phyloP scores from a whole-genome alignment of 1,140 invertebrate genomes.

The Thalassaphorura encarpata region DNA sequence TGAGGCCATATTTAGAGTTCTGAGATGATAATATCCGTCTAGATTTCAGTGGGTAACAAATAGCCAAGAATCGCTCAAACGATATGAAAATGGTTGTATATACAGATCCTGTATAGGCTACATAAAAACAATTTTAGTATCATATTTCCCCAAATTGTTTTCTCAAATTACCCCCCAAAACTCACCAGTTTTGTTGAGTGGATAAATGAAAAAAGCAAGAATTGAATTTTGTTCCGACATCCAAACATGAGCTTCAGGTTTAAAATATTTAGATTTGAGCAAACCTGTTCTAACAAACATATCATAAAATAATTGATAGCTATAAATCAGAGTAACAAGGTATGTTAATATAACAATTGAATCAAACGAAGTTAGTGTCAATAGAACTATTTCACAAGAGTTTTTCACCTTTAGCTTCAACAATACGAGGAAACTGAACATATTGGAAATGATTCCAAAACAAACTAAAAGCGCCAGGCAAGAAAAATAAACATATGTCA shows the following conservation, averaged over 20 bases:
- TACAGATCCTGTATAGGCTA: slow-evolving; percentile 1
- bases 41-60: not conserved
- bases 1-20: not conserved
- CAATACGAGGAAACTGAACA: not conserved
- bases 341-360: not conserved
- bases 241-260: not conserved
- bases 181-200: not conserved
- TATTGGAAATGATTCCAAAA: not conserved
- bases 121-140: not conserved
- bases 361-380: not conserved
- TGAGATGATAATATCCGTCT: not conserved
- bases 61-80: not conserved
- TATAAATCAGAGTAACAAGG: not conserved
- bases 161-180: not conserved
- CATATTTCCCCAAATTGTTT: not conserved
- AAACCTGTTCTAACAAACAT: not conserved
- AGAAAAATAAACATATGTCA: no score
- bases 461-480: no score
- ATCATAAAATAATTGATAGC: not conserved
- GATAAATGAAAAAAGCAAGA: not conserved
- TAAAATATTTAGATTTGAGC: not conserved
- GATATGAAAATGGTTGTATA: not conserved
- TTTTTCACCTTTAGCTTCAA: not conserved
- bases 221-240: no score
- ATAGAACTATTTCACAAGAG: not conserved